Percentiles rank a stretch among this genome's conserved stretches.
Conservation (phyloP, 2,797 vertebrate genomes). For the Myiothlypis chrysogaster region DNA sequence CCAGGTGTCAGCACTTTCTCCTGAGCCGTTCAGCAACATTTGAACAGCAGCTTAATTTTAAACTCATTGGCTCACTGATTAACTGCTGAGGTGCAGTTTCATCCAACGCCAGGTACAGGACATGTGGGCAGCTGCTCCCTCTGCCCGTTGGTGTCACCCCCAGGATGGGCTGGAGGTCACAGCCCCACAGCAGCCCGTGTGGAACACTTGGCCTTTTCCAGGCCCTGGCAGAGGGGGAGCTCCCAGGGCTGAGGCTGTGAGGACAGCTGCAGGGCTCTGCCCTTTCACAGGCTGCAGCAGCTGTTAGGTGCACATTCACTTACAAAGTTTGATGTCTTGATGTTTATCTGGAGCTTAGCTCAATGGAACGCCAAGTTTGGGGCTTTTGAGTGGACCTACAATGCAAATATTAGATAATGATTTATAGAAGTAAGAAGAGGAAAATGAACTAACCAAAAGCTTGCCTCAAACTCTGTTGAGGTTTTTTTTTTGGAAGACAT, state of each 20-base stretch:
- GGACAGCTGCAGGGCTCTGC: neutral
- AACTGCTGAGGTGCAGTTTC: neutral
- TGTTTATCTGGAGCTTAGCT: neutral
- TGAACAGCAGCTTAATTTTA: neutral
- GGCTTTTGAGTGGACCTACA: neutral
- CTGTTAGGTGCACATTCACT: neutral
- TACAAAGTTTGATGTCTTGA: neutral
- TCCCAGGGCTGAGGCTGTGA: neutral
- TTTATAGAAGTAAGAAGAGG: neutral
- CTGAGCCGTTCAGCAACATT: neutral
- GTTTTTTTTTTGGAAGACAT: neutral
- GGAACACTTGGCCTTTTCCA: rapidly evolving
- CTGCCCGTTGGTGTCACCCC: neutral
- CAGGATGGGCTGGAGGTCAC: neutral
- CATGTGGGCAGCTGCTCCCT: neutral
- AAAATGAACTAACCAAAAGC: neutral
- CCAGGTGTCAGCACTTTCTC: neutral
- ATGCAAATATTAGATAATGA: neutral
- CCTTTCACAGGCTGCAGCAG: neutral
- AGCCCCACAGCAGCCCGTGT: neutral
- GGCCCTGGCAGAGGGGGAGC: neutral
- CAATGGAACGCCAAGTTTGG: rapidly evolving
- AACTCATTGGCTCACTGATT: neutral
- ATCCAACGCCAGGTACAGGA: rapidly evolving
- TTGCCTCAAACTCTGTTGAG: neutral